A percentile compares a stretch with the other conserved stretches of the same genome.
Evolutionary conservation across 1,140 invertebrate species (phyloP).

Genomic region (Physella acuta): DNA sequence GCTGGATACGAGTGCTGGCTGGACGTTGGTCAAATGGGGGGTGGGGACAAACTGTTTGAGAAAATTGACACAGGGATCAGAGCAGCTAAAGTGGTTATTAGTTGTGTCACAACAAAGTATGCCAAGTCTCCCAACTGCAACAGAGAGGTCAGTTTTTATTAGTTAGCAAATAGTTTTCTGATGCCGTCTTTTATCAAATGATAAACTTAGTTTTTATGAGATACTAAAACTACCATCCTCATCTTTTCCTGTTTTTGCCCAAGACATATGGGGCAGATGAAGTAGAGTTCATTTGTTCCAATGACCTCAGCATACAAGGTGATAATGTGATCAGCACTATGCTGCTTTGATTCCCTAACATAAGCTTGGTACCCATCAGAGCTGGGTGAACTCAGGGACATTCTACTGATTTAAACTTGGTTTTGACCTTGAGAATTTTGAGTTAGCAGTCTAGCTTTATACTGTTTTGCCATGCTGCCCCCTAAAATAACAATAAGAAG

Average conservation of each 20-base stretch:
- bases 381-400: too few relatives aligned
- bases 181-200: not conserved
- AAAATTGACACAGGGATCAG: slow-evolving; percentile 54
- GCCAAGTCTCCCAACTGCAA: slow-evolving; percentile 55
- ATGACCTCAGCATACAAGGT: not conserved
- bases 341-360: too few relatives aligned
- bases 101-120: slow-evolving; percentile 53
- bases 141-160: slow-evolving; percentile 43
- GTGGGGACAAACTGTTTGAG: slow-evolving; percentile 53
- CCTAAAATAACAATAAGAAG: too few relatives aligned
- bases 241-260: not conserved
- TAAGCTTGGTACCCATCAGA: too few relatives aligned
- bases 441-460: too few relatives aligned
- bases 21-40: slow-evolving; percentile 58
- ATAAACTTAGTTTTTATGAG: not conserved
- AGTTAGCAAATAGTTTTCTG: not conserved
- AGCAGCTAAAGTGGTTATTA: slow-evolving; percentile 51
- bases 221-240: not conserved
- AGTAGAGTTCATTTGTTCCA: not conserved
- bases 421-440: too few relatives aligned
- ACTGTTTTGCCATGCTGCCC: too few relatives aligned
- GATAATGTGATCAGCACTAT: too few relatives aligned
- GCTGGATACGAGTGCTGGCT: slow-evolving; percentile 55
- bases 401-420: too few relatives aligned
- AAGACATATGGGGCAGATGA: too few relatives aligned